phyloP scores from a whole-genome alignment of 2,797 vertebrate genomes.

The Acrossocheilus fasciatus region DNA sequence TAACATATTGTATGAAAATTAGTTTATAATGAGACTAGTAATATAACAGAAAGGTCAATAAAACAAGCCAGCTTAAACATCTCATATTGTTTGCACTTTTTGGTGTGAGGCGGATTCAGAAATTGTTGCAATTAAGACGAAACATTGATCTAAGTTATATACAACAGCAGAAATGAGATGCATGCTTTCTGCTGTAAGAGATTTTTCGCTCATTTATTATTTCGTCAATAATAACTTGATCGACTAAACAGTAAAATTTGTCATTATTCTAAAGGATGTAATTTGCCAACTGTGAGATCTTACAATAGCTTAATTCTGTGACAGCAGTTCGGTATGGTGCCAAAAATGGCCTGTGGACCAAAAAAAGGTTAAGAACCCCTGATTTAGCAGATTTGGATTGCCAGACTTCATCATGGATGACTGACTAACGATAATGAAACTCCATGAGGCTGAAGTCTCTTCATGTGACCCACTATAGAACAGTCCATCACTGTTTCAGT shows the following conservation, averaged over 20 bases:
- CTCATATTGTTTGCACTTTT: not conserved
- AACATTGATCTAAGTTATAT: not conserved
- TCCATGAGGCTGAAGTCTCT: slow-evolving; percentile 1
- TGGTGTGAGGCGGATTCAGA: not conserved
- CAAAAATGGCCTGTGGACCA: not conserved
- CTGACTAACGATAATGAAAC: slow-evolving; percentile 29
- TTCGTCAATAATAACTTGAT: not conserved
- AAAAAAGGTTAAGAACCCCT: not conserved
- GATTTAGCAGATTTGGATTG: slow-evolving; percentile 7
- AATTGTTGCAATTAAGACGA: not conserved
- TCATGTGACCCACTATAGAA: slow-evolving; percentile 4
- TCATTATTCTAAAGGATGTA: not conserved
- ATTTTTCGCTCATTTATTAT: not conserved
- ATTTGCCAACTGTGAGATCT: slow-evolving; percentile 5
- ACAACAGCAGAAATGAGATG: not conserved
- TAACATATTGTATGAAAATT: not conserved
- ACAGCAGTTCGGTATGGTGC: not conserved
- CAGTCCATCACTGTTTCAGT: slow-evolving; percentile 21
- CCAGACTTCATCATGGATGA: slow-evolving; percentile 25
- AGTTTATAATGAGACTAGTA: not conserved
- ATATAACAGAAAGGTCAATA: not conserved
- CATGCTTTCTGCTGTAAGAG: not conserved
- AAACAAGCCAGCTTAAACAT: not conserved
- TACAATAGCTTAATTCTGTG: not conserved
- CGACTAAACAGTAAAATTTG: not conserved